Conservation (phyloP, 2,888 invertebrate species). For the Gerris lacustris region DNA sequence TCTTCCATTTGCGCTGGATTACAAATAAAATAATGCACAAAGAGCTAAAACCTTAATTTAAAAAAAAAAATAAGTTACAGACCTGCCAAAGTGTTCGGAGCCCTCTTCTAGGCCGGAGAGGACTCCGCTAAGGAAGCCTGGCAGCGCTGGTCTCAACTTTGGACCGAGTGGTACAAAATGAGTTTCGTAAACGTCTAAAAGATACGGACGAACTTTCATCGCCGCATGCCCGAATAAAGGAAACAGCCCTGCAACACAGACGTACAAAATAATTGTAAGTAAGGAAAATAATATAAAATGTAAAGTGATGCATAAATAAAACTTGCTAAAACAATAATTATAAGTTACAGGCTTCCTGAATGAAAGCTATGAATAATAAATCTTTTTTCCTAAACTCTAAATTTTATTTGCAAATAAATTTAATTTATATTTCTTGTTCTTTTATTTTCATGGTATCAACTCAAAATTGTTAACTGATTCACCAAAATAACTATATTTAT, state of each 20-base stretch:
- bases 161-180: conserved; percentile 75
- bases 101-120: conserved; percentile 79
- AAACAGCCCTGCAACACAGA: conserved; percentile 53
- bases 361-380: too few relatives aligned
- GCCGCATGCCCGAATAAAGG: conserved; percentile 80
- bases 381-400: too few relatives aligned
- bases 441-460: too few relatives aligned
- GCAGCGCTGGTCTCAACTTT: conserved; percentile 62
- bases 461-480: too few relatives aligned
- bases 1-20: too few relatives aligned
- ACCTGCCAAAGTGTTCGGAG: conserved; percentile 67
- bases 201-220: conserved; percentile 72
- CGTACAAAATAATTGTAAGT: conserved; percentile 9
- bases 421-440: too few relatives aligned
- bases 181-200: conserved; percentile 72
- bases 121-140: conserved; percentile 77
- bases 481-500: too few relatives aligned
- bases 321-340: neutral
- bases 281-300: conserved; percentile 13
- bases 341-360: too few relatives aligned
- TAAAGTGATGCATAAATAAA: neutral
- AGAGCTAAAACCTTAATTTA: too few relatives aligned
- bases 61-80: neutral
- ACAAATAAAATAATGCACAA: too few relatives aligned
- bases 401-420: too few relatives aligned